phyloP scores from a whole-genome alignment of 2,113 vertebrate genomes.

The Haemorhous mexicanus region DNA sequence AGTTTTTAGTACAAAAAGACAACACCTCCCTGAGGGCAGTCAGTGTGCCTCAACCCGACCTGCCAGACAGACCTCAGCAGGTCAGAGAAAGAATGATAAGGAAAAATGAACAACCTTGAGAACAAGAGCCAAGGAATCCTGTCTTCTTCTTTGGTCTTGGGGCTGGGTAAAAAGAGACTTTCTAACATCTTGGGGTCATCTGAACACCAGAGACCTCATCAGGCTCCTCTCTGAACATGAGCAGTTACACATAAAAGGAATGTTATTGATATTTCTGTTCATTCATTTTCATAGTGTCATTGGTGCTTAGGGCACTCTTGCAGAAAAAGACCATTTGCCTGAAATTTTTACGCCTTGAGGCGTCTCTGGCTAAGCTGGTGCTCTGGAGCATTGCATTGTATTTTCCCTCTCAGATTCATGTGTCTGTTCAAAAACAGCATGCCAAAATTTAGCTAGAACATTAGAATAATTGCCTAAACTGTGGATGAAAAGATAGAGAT shows the following conservation, averaged over 20 bases:
- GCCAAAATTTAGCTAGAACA: neutral
- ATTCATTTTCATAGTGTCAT: neutral
- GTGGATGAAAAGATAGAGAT: neutral
- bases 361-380: neutral
- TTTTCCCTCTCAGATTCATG: neutral
- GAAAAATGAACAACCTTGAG: too few species aligned
- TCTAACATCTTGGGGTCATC: too few species aligned
- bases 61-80: too few species aligned
- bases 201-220: too few species aligned
- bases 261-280: rapidly evolving
- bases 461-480: neutral
- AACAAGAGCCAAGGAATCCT: too few species aligned
- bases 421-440: neutral
- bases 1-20: too few species aligned
- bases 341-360: neutral
- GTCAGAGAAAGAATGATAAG: too few species aligned
- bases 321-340: neutral
- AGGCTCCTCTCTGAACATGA: neutral
- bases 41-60: too few species aligned
- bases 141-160: too few species aligned
- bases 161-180: too few species aligned
- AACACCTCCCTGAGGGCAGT: too few species aligned
- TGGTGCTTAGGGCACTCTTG: neutral
- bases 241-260: neutral
- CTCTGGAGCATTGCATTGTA: neutral